Percentiles rank a stretch among this genome's conserved stretches.
Evolutionary conservation across 2,797 vertebrate genomes (phyloP).

Genomic region (Coluber constrictor): DNA sequence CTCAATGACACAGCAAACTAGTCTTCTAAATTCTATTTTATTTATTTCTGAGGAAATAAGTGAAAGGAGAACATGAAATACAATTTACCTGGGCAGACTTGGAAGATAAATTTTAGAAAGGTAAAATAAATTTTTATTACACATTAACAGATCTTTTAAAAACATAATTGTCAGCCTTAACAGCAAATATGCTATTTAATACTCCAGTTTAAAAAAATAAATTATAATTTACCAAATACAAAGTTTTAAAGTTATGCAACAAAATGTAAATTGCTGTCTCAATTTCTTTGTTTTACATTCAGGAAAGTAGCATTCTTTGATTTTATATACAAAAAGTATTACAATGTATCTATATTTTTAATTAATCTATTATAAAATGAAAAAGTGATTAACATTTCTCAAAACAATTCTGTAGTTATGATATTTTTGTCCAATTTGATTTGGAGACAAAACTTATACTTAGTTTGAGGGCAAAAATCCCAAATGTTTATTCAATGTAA

Average conservation of each 20-base stretch:
- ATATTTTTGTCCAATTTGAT: not conserved
- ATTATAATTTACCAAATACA: constrained; percentile 45
- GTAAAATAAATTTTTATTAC: not conserved
- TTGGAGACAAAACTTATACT: constrained; percentile 6
- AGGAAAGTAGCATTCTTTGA: constrained; percentile 5
- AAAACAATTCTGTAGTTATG: constrained; percentile 42
- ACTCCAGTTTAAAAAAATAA: constrained; percentile 19
- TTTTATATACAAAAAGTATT: constrained; percentile 39
- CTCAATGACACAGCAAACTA: not conserved
- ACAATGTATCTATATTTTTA: not conserved
- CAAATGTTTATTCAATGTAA: not conserved
- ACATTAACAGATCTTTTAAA: not conserved
- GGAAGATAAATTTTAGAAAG: no score
- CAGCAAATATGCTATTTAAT: constrained; percentile 53
- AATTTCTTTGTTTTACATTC: constrained; percentile 1
- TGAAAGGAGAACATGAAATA: not conserved
- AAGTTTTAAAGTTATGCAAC: constrained; percentile 18
- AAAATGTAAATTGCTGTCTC: constrained; percentile 12
- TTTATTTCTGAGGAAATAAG: not conserved
- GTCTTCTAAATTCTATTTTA: not conserved
- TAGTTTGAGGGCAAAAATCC: not conserved
- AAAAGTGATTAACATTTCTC: constrained; percentile 1
- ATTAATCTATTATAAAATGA: constrained; percentile 4
- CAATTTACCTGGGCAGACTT: not conserved
- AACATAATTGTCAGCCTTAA: accelerated